phyloP scores from a whole-genome alignment of 2,113 vertebrate genomes.

The Hemibagrus wyckioides region DNA sequence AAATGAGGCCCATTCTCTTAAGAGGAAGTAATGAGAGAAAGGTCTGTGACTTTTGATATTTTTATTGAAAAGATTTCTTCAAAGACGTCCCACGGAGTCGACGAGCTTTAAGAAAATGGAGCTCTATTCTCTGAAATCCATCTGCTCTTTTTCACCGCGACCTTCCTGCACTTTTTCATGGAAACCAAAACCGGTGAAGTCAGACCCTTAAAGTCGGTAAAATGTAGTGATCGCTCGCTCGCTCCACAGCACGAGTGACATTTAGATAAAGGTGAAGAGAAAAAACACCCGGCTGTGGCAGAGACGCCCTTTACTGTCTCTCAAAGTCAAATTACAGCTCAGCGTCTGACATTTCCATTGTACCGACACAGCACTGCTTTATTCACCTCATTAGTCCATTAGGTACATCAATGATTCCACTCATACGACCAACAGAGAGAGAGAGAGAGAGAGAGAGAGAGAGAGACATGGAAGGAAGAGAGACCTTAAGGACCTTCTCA shows the following conservation, averaged over 20 bases:
- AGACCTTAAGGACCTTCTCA: not conserved
- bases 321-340: constrained; percentile 71
- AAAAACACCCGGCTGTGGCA: constrained; percentile 62
- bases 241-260: constrained; percentile 68
- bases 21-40: constrained; percentile 1
- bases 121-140: not conserved
- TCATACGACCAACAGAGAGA: constrained; percentile 50
- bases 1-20: not conserved
- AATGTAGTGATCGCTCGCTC: constrained; percentile 37
- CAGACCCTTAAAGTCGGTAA: constrained; percentile 34
- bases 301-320: constrained; percentile 59
- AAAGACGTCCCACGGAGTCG: not conserved
- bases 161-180: constrained; percentile 14
- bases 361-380: constrained; percentile 61
- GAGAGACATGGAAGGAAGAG: not conserved
- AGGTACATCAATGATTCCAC: constrained; percentile 62
- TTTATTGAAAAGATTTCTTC: not conserved
- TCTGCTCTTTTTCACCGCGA: constrained; percentile 2
- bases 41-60: constrained; percentile 20
- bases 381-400: constrained; percentile 74
- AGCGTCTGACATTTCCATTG: constrained; percentile 71
- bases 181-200: constrained; percentile 19
- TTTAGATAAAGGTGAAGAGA: constrained; percentile 73
- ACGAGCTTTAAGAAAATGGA: not conserved
- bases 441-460: constrained; percentile 10